Percentiles rank a stretch among this genome's conserved stretches.
These are phyloP conservation scores for Prionailurus bengalensis DNA, from an alignment of 2,113 vertebrate genomes.

Conservation along the genomic window DNA sequence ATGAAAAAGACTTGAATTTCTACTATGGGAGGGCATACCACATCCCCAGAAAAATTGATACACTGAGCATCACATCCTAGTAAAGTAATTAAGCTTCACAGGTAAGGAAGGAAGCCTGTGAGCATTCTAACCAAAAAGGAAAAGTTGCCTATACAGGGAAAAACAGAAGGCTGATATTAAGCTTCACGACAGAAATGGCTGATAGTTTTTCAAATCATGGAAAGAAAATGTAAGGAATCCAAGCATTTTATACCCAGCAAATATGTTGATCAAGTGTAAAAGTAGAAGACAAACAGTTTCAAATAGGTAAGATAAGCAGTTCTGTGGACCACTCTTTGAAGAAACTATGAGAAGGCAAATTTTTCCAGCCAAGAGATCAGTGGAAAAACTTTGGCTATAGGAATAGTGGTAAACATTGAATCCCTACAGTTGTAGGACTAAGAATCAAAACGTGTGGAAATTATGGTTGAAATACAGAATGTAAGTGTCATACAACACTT, in stretches of 20 bases:
- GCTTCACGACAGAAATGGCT: neutral
- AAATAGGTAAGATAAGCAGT: neutral
- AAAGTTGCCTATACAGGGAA: neutral
- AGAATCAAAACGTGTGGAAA: neutral
- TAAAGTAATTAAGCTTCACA: neutral
- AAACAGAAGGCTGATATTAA: neutral
- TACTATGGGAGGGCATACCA: neutral
- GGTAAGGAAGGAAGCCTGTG: neutral
- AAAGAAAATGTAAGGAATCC: conserved; percentile 32
- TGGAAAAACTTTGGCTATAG: neutral
- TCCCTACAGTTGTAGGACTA: neutral
- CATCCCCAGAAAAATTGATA: neutral
- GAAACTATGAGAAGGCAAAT: neutral
- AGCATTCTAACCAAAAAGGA: neutral
- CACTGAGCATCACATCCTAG: neutral
- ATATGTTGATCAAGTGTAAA: neutral
- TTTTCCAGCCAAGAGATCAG: neutral
- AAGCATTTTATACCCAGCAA: conserved; percentile 28
- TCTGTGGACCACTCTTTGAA: neutral
- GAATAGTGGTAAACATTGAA: neutral
- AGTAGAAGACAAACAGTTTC: conserved; percentile 8
- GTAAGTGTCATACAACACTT: neutral
- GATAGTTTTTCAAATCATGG: neutral
- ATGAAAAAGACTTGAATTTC: neutral
- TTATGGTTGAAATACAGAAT: neutral